Base-by-base conservation (phyloP, 1,140 invertebrate species). In the Muscidifurax raptorellus region DNA sequence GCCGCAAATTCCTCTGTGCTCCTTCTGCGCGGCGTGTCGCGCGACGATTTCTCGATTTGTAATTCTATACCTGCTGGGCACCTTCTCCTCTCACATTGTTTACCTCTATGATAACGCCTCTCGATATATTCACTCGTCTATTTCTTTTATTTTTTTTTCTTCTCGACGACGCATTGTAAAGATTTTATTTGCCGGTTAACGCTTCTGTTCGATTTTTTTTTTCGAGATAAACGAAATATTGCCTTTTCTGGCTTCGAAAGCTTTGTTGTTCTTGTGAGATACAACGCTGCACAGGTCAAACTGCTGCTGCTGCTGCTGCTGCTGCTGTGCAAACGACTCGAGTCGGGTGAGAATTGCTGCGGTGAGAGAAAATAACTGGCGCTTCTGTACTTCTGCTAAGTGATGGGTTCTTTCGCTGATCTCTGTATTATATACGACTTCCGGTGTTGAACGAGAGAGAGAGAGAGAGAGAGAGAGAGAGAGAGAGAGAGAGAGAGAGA, bases 11-110 rank as follows among this genome's bases (percentile, higher is more conserved):
- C 67, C 27, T 81, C 59, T 80, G n/a, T n/a, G 66, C 66, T 69
- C 69, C 66, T 80, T 80, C 71, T 80, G 72, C 52, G 47, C 52
- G 47, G 44, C 40, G 25, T 10, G 69, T 13, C 67, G 69, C 27
- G 27, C 44, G 67, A n/a, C 44, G 67, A n/a, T n/a, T 81, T 81
- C 80, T 52, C 40, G 28, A 72, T 81, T 72, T 81, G 80, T 59
- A 81, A 81, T 72, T 59, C 44, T 40, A 71, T 69, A 25, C 78
- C 78, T 36, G 44, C 44, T 13, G 13, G 44, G 5, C 36, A 71
- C 78, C 59, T 47, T n/a, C 64, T 67, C 36, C 9, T 5, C n/a
- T 69, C 66, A 28, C 66, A 71, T 13, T 71, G 25, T 80, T 80
- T 71, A 80, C 32, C 66, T 80, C 18, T 67, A 79, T 66, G 77